A percentile compares a stretch with the other conserved stretches of the same genome.
These are phyloP conservation scores for Meda fulgida DNA, from an alignment of 2,797 vertebrate species.

Conservation along the genomic window DNA sequence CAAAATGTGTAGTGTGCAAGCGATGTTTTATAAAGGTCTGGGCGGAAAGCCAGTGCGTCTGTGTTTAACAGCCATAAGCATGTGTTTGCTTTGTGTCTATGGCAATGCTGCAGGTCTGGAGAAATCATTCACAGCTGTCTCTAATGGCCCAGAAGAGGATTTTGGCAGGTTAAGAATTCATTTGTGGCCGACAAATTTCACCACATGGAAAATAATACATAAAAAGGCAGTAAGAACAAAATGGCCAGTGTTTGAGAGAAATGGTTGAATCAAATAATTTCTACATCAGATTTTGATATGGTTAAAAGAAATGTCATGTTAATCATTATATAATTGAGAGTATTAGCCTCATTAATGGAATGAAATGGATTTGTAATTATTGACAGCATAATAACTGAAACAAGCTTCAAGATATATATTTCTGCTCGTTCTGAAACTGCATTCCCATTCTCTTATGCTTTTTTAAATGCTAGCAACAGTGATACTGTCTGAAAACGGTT, in stretches of 20 bases:
- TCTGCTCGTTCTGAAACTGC: background rate
- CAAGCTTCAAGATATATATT: background rate
- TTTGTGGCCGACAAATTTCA: constrained; percentile 55
- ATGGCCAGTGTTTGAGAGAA: constrained; percentile 53
- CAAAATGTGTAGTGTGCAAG: constrained; percentile 37
- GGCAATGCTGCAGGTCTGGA: constrained; percentile 63
- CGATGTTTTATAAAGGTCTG: constrained; percentile 65
- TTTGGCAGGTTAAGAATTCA: constrained; percentile 55
- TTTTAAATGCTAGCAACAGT: background rate
- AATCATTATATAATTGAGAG: constrained; percentile 7
- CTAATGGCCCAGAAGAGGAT: constrained; percentile 54
- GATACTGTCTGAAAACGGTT: no score
- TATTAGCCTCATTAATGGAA: background rate
- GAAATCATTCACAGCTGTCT: constrained; percentile 68
- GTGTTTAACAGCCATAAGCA: constrained; percentile 67
- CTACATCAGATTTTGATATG: constrained; percentile 15
- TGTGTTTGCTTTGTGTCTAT: constrained; percentile 63
- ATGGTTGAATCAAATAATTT: constrained; percentile 20
- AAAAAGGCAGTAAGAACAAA: constrained; percentile 45
- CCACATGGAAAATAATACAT: constrained; percentile 44
- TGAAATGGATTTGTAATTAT: constrained; percentile 2
- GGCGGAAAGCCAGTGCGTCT: constrained; percentile 64
- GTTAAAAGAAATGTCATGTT: background rate
- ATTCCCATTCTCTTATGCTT: background rate
- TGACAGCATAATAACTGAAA: background rate